These are phyloP conservation scores for Mus spicilegus DNA, from an alignment of 2,113 vertebrate species.

Conservation along the genomic window DNA sequence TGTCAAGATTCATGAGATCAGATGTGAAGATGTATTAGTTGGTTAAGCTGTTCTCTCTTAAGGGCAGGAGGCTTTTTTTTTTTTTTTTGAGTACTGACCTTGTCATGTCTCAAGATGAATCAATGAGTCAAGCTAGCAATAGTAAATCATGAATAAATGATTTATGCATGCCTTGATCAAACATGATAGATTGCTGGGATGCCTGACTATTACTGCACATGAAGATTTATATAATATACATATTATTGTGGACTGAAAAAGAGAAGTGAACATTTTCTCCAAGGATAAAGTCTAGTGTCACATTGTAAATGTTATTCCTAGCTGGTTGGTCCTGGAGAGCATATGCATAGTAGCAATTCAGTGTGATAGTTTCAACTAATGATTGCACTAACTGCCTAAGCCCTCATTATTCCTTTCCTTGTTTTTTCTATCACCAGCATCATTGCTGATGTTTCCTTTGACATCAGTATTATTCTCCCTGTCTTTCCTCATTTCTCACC, in stretches of 20 bases:
- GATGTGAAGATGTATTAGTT: slow-evolving; percentile 88
- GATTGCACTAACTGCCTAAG: neutral
- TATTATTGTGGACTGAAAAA: slow-evolving; percentile 66
- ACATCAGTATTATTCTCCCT: too few relatives aligned
- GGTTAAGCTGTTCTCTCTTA: slow-evolving; percentile 84
- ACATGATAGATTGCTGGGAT: slow-evolving; percentile 85
- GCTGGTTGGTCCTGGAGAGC: slow-evolving; percentile 44
- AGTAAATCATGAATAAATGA: slow-evolving; percentile 88
- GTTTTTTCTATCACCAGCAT: neutral
- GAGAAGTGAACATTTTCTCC: slow-evolving; percentile 73
- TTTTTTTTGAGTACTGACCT: slow-evolving; percentile 84
- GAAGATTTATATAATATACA: slow-evolving; percentile 85
- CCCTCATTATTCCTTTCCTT: neutral
- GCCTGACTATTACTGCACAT: slow-evolving; percentile 82
- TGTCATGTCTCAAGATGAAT: slow-evolving; percentile 88
- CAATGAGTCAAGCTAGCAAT: slow-evolving; percentile 88
- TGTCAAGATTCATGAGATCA: slow-evolving; percentile 87
- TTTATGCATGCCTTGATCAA: slow-evolving; percentile 87
- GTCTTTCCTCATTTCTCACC: neutral
- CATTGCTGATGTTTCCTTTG: too few relatives aligned
- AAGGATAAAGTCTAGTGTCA: slow-evolving; percentile 8
- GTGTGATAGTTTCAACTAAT: neutral
- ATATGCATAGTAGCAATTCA: neutral
- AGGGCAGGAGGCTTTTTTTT: slow-evolving; percentile 85
- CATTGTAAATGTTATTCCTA: slow-evolving; percentile 59